Conservation (phyloP, 2,113 vertebrate species). For the Glareola pratincola region DNA sequence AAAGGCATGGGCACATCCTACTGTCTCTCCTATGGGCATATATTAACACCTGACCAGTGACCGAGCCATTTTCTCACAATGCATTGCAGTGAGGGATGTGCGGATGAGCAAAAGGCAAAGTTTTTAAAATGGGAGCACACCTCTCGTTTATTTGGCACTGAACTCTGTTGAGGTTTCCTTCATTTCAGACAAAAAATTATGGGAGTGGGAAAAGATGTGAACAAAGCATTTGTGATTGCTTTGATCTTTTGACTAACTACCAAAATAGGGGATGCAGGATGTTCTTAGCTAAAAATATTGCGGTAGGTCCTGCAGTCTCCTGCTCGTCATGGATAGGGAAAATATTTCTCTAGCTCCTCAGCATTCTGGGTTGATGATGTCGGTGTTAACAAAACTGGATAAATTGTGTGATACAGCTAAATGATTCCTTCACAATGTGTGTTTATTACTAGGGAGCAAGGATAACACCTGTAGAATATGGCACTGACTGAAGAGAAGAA, state of each 20-base stretch:
- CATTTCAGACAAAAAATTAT: background rate
- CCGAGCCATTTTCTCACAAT: background rate
- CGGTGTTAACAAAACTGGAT: background rate
- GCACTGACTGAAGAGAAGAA: slow-evolving; percentile 74
- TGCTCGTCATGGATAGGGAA: background rate
- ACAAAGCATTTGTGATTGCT: background rate
- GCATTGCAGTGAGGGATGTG: background rate
- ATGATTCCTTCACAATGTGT: background rate
- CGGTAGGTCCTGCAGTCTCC: background rate
- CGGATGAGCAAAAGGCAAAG: background rate
- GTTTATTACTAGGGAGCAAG: slow-evolving; percentile 85
- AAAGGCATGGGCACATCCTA: background rate
- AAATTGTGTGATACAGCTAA: background rate
- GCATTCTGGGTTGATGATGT: background rate
- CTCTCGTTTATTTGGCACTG: background rate
- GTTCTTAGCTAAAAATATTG: background rate
- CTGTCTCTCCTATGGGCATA: background rate
- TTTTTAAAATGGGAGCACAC: background rate
- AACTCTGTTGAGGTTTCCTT: background rate
- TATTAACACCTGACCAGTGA: background rate
- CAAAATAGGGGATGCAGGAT: background rate
- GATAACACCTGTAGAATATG: slow-evolving; percentile 95
- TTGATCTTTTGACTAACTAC: background rate
- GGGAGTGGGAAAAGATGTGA: background rate
- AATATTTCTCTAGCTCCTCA: background rate